These are phyloP conservation scores for Tribolium castaneum DNA, from an alignment of 1,140 invertebrate species.

Conservation along the genomic window DNA sequence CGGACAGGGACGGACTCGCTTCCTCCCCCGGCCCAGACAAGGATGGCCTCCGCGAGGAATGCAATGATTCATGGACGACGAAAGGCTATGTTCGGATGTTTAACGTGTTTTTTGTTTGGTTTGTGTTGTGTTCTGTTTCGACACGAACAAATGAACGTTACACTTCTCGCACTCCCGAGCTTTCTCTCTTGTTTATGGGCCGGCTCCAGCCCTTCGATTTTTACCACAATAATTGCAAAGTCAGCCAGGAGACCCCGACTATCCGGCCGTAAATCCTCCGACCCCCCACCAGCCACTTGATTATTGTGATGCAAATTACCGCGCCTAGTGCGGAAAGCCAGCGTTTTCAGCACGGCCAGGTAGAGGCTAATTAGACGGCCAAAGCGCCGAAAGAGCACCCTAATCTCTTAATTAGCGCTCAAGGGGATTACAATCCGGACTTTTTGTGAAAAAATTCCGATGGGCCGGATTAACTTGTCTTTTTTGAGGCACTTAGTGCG, in stretches of 20 bases:
- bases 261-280: too few relatives aligned
- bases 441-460: conserved; percentile 32
- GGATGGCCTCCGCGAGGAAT: conserved; percentile 5
- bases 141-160: conserved; percentile 62
- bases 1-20: conserved; percentile 43
- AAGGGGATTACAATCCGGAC: background rate
- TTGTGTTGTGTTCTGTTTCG: conserved; percentile 61
- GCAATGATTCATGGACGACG: conserved; percentile 62
- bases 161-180: conserved; percentile 59
- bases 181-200: conserved; percentile 50
- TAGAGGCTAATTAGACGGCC: conserved; percentile 8
- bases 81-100: conserved; percentile 62
- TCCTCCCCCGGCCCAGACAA: background rate
- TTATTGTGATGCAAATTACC: too few relatives aligned
- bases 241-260: too few relatives aligned
- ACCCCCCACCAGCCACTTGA: too few relatives aligned
- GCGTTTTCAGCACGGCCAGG: background rate
- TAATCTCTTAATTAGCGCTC: background rate
- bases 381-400: conserved; percentile 34
- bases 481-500: background rate
- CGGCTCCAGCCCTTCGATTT: too few relatives aligned
- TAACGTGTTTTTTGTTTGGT: conserved; percentile 61
- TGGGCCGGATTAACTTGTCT: conserved; percentile 20
- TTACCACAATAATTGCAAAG: too few relatives aligned
- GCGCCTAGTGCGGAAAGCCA: too few relatives aligned